phyloP scores from a whole-genome alignment of 2,888 invertebrate species.

The Acronicta alni region DNA sequence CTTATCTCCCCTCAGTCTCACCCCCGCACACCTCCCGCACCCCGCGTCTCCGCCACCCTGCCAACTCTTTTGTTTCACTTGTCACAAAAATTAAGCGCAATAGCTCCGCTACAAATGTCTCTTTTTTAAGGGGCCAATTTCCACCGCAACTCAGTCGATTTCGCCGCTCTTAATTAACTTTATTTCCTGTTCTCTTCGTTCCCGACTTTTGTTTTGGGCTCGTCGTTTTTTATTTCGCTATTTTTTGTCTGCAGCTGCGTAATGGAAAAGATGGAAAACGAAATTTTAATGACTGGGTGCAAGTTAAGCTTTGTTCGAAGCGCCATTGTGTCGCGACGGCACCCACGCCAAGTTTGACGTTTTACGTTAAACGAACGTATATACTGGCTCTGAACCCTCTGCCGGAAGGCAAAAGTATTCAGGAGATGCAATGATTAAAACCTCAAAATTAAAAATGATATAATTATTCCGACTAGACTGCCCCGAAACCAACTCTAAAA shows the following conservation, averaged over 20 bases:
- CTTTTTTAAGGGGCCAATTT: slow-evolving; percentile 89
- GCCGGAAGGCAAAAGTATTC: slow-evolving; percentile 70
- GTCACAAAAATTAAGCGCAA: slow-evolving; percentile 89
- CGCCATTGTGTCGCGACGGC: slow-evolving; percentile 78
- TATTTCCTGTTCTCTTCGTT: slow-evolving; percentile 88
- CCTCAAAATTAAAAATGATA: slow-evolving; percentile 7
- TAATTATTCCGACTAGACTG: neutral
- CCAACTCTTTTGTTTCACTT: slow-evolving; percentile 89
- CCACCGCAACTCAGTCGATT: slow-evolving; percentile 89
- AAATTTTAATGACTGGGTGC: slow-evolving; percentile 88
- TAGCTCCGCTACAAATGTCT: slow-evolving; percentile 88
- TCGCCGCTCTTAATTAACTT: slow-evolving; percentile 89
- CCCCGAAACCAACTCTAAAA: neutral
- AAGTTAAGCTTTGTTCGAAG: slow-evolving; percentile 85
- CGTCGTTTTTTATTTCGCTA: slow-evolving; percentile 84
- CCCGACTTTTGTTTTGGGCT: slow-evolving; percentile 87
- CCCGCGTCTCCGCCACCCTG: slow-evolving; percentile 72
- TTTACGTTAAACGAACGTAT: slow-evolving; percentile 74
- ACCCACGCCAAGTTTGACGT: slow-evolving; percentile 78
- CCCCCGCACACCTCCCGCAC: slow-evolving; percentile 54
- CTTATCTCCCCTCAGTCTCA: slow-evolving; percentile 79
- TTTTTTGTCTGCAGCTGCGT: slow-evolving; percentile 88
- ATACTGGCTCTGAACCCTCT: slow-evolving; percentile 70
- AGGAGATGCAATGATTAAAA: slow-evolving; percentile 40
- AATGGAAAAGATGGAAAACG: slow-evolving; percentile 89